Conservation (phyloP, 2,797 vertebrate genomes). For the Calcarius lapponicus region DNA sequence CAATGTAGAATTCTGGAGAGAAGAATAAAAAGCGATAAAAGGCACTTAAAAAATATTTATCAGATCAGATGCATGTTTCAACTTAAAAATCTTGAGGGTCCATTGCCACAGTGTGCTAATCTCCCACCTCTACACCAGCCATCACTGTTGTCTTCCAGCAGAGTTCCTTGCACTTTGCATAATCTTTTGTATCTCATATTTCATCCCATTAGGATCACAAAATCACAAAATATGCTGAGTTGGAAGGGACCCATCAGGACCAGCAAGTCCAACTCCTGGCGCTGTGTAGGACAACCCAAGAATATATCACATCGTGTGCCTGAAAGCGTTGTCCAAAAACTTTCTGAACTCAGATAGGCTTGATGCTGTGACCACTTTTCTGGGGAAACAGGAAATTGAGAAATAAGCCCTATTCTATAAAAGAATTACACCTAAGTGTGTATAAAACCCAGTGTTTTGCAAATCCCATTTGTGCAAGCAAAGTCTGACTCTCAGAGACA, state of each 20-base stretch:
- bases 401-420: not conserved
- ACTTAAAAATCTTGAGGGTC: not conserved
- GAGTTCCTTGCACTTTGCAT: not conserved
- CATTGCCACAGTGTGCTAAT: not conserved
- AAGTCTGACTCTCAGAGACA: not conserved
- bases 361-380: not conserved
- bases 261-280: not conserved
- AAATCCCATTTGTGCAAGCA: not conserved
- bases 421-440: not conserved
- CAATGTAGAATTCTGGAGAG: not conserved
- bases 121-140: not conserved
- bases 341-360: not conserved
- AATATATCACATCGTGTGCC: not conserved
- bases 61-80: not conserved
- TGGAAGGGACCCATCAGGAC: not conserved
- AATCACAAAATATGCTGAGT: not conserved
- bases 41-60: not conserved
- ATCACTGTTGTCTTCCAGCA: rapidly evolving
- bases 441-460: not conserved
- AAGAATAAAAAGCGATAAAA: not conserved
- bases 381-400: not conserved
- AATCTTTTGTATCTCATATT: not conserved
- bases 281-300: not conserved
- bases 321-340: not conserved
- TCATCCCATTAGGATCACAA: not conserved